These are phyloP conservation scores for Siniperca undulata DNA, from an alignment of 2,797 vertebrate genomes.

Conservation along the genomic window DNA sequence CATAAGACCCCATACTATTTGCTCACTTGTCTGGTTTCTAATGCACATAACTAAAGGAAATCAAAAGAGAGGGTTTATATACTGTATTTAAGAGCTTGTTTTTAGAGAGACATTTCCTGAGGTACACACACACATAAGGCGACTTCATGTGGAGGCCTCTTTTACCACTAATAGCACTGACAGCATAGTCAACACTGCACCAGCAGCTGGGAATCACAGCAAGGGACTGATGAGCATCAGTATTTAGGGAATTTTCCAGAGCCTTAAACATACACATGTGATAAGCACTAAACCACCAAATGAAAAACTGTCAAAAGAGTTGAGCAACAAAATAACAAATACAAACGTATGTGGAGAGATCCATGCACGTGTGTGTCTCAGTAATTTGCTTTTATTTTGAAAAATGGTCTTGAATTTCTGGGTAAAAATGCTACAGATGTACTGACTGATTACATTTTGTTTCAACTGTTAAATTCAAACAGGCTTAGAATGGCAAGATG, in stretches of 20 bases:
- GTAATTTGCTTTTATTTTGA: neutral
- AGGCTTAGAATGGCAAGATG: constrained; percentile 1
- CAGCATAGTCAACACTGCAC: constrained; percentile 8
- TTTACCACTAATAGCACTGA: constrained; percentile 23
- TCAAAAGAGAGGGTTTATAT: constrained; percentile 26
- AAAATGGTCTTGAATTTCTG: neutral
- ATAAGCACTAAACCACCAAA: neutral
- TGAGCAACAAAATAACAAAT: neutral
- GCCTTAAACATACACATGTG: constrained; percentile 7
- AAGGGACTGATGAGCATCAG: constrained; percentile 1
- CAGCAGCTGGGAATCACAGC: constrained; percentile 19
- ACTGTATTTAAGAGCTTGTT: constrained; percentile 18
- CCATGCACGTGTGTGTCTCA: neutral
- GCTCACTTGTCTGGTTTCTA: constrained; percentile 33
- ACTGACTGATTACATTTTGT: constrained; percentile 9
- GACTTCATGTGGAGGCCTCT: neutral
- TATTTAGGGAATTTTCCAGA: neutral
- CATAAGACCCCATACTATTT: constrained; percentile 3
- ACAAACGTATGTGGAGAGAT: neutral
- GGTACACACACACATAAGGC: neutral
- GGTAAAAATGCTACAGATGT: constrained; percentile 1
- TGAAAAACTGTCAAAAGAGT: neutral
- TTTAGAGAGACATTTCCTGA: constrained; percentile 34
- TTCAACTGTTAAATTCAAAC: constrained; percentile 27
- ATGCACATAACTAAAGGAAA: constrained; percentile 13